Percentiles rank a stretch among this genome's conserved stretches.
These are phyloP conservation scores for Myocastor coypus DNA, from an alignment of 2,113 vertebrate genomes.

Conservation along the genomic window DNA sequence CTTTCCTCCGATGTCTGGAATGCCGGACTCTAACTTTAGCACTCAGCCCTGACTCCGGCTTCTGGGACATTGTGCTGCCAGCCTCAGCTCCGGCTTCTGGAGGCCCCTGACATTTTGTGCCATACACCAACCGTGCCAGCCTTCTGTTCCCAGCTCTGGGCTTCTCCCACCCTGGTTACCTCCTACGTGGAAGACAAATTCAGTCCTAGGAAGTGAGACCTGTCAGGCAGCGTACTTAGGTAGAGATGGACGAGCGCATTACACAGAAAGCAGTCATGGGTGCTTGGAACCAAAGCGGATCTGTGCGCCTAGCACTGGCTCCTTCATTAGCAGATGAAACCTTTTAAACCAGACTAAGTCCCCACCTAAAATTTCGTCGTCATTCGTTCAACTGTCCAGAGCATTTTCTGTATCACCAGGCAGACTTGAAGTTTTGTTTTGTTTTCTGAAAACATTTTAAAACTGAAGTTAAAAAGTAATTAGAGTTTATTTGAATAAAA, in stretches of 20 bases:
- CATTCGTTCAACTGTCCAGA: background rate
- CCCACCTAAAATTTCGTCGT: background rate
- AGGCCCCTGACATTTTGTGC: conserved; percentile 52
- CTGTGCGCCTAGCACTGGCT: background rate
- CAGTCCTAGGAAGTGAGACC: background rate
- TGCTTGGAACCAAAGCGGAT: background rate
- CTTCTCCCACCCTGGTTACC: background rate
- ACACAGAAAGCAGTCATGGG: background rate
- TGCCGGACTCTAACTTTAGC: conserved; percentile 55
- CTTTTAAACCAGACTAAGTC: background rate
- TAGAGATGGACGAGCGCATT: background rate
- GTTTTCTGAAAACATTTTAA: background rate
- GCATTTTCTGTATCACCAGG: background rate
- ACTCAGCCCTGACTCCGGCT: background rate
- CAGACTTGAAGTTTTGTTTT: background rate
- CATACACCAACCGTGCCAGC: background rate
- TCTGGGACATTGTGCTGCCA: background rate
- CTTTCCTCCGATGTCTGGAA: conserved; percentile 50
- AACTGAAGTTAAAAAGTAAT: background rate
- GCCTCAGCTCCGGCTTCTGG: background rate
- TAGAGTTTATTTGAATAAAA: background rate
- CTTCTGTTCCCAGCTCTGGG: background rate
- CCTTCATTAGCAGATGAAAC: background rate
- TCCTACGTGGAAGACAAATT: background rate
- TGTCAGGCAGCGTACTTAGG: background rate